Evolutionary conservation across 2,888 invertebrate genomes (phyloP), one percentile per base, ranked within the genome.

Genomic region (Marronus borbonicus): DNA sequence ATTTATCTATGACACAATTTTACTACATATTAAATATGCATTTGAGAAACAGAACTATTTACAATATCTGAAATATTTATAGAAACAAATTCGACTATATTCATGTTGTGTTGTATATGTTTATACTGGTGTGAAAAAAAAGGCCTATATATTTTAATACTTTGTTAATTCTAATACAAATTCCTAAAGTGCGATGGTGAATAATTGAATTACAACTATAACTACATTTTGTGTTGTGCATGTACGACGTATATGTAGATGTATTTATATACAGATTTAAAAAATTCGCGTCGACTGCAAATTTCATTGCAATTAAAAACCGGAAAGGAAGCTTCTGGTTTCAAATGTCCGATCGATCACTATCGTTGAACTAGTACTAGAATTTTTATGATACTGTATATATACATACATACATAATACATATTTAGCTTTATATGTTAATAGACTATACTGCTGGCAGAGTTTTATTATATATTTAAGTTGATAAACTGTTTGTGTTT

Each of bases 401-500:
- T 76, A 66, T 49, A 58, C 39, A 68, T 68, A 68, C 60, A 68
- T 68, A 66, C 44, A 76, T 65, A 49, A 72, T 77, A 80, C 76
- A 81, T 79, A 77, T 80, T 80, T 81, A 81, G 81, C 81, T 81
- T 81, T 80, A 79, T 76, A 78, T 81, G 79, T 80, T 81, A 66
- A 75, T 79, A 80, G 78, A 79, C 78, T 84, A 68, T 82, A 84
- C 84, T 85, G 85, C 85, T 84, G 85, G 85, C 85, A 84, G 85
- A 82, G 60, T 83, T 83, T 82, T 77, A 69, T 69, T 77, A 83
- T 83, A 80, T 82, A 60, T 70, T 52, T 77, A 77, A 80, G 81
- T 60, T 49, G 44, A 74, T 39, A 60, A 62, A 74, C 31, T 74
- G 80, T 82, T 76, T 81, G 80, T 81, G 81, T 83, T 80, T 80